Conservation (phyloP, 2,113 vertebrate species). For the Centropus unirufus region DNA sequence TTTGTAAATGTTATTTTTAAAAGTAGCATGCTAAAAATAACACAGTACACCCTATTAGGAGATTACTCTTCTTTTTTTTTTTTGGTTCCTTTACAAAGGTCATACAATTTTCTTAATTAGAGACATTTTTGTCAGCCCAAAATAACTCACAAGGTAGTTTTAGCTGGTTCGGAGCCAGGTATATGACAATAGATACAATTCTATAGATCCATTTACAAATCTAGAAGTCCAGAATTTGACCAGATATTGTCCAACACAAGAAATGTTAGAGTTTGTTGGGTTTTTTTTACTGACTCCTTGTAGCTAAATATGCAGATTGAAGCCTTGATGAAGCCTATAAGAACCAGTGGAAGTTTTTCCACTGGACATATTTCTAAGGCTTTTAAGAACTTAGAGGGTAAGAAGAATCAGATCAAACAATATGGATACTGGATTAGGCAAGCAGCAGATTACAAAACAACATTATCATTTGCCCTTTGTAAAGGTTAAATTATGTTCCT, state of each 20-base stretch:
- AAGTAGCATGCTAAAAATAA: constrained; percentile 30
- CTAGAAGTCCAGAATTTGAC: not conserved
- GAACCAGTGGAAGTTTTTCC: not conserved
- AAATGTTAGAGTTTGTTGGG: not conserved
- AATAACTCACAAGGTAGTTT: not conserved
- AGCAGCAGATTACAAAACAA: constrained; percentile 25
- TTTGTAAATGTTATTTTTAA: constrained; percentile 28
- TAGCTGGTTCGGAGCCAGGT: not conserved
- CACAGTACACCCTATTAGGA: not conserved
- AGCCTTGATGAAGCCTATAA: not conserved
- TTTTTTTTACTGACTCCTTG: not conserved
- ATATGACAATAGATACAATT: not conserved
- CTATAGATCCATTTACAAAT: not conserved
- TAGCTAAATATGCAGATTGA: not conserved
- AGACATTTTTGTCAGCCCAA: not conserved
- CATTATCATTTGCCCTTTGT: constrained; percentile 31
- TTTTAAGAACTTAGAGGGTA: not conserved
- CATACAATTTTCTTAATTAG: not conserved
- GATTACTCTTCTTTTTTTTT: constrained; percentile 24
- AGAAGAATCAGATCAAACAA: constrained; percentile 1
- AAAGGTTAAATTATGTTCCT: constrained; percentile 28
- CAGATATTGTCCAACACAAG: not conserved
- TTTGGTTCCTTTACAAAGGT: constrained; percentile 41
- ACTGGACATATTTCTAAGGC: not conserved
- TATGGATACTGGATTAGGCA: not conserved